phyloP scores from a whole-genome alignment of 92 coral and sea anemone genomes.

The Epizoanthus ramosus region DNA sequence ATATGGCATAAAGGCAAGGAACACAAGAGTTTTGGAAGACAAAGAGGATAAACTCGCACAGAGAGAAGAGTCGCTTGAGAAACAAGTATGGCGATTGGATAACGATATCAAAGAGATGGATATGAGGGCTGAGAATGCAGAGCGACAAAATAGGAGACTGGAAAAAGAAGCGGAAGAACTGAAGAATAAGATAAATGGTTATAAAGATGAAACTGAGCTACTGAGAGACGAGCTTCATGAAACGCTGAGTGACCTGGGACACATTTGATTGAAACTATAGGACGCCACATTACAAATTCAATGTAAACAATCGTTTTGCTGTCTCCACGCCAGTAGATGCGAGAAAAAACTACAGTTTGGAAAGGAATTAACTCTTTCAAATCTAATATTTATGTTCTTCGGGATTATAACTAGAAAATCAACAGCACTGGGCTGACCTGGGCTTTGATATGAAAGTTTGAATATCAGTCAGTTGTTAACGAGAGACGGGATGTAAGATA shows the following conservation, averaged over 20 bases:
- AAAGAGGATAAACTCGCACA: constrained; percentile 75
- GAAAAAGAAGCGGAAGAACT: constrained; percentile 37
- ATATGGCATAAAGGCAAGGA: constrained; percentile 66
- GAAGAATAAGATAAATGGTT: constrained; percentile 52
- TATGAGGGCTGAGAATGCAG: constrained; percentile 71
- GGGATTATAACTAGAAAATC: too few species aligned
- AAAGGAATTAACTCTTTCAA: too few species aligned
- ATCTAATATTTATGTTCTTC: too few species aligned
- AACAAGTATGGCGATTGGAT: constrained; percentile 48
- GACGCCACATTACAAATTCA: neutral
- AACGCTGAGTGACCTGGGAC: constrained; percentile 41
- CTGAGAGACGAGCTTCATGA: constrained; percentile 42
- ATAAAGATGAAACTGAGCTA: constrained; percentile 23
- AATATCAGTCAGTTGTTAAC: too few species aligned
- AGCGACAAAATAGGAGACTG: constrained; percentile 57
- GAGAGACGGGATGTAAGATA: too few species aligned
- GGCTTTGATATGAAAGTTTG: too few species aligned
- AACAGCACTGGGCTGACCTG: too few species aligned
- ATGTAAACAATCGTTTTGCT: neutral
- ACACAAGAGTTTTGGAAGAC: constrained; percentile 63
- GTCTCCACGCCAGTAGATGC: too few species aligned
- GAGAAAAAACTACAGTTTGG: too few species aligned
- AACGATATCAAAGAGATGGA: constrained; percentile 48
- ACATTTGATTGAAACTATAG: constrained; percentile 22
- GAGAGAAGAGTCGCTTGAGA: constrained; percentile 66